phyloP scores from a whole-genome alignment of 1,140 invertebrate genomes.

The Diachasmimorpha longicaudata region DNA sequence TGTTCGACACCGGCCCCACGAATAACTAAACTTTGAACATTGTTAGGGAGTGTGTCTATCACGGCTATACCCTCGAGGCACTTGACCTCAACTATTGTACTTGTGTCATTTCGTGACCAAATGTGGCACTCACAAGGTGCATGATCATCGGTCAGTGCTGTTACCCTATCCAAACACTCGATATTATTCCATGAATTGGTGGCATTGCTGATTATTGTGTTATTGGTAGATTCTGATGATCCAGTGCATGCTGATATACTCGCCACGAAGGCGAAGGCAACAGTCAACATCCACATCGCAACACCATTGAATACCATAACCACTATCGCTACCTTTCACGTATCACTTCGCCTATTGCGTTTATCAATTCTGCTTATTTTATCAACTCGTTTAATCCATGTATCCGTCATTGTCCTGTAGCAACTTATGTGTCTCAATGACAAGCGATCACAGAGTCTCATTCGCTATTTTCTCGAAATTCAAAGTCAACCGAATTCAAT shows the following conservation, averaged over 20 bases:
- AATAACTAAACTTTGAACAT: slow-evolving; percentile 12
- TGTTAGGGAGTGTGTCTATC: slow-evolving; percentile 15
- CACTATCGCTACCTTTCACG: slow-evolving; percentile 14
- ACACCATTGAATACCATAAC: slow-evolving; percentile 12
- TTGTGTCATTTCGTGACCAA: slow-evolving; percentile 4
- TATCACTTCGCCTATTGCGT: neutral
- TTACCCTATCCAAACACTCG: slow-evolving; percentile 23
- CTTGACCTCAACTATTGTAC: slow-evolving; percentile 9
- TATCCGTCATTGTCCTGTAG: neutral
- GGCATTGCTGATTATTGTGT: neutral
- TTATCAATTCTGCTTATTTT: neutral
- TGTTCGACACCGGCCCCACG: slow-evolving; percentile 35
- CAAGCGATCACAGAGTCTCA: neutral
- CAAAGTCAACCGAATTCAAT: neutral
- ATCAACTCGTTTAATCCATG: neutral
- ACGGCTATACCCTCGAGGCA: slow-evolving; percentile 15
- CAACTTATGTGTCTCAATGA: neutral
- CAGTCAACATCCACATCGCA: slow-evolving; percentile 26
- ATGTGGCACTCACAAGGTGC: slow-evolving; percentile 14
- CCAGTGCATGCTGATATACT: slow-evolving; percentile 20
- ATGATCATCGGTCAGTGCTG: neutral
- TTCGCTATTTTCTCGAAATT: neutral
- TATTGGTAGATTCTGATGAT: slow-evolving; percentile 11
- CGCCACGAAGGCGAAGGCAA: slow-evolving; percentile 20
- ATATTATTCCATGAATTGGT: neutral